Evolutionary conservation across 2,113 vertebrate genomes (phyloP), one percentile per base, ranked within the genome.

Genomic region (Solea solea): DNA sequence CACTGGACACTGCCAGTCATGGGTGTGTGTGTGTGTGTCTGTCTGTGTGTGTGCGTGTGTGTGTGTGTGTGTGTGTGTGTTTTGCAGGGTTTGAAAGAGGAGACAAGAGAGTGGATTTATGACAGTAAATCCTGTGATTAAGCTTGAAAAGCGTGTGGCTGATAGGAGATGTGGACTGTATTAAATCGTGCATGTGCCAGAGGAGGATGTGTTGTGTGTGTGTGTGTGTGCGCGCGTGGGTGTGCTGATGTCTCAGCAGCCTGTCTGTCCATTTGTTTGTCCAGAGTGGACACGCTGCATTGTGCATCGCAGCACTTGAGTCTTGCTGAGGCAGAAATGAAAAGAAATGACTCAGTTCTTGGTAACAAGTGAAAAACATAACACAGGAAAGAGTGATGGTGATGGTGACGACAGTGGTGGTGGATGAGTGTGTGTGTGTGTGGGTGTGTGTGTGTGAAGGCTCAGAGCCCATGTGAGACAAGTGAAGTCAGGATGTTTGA

Each of bases 61-160:
- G 10, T 72, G 56, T 42, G 68, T 76, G 48, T 60, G 72, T 51
- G 69, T 11, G 45, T 61, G 78, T 16, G 68, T 57, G 52, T 49
- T 52, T 39, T 65, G 68, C 71, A 70, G 76, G 14, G 41, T 3
- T 63, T 61, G 10, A n/a, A 28, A 57, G 59, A 60, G 3, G 28
- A 77, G 51, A 75, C 7, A 55, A 34, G 71, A 51, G 25, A 8
- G 41, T 60, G 40, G 65, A 58, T 69, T 56, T 48, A 69, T 72
- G 74, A 51, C 76, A 40, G 82, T 83, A 86, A 89, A 89, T 87
- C 79, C 80, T 69, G 72, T 56, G 73, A 79, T 80, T 83, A 82
- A 74, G 83, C 84, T 81, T 49, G 63, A 52, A 74, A 76, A 85
- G 64, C 65, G 69, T 73, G 75, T 27, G 80, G 48, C 39, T 69